Evolutionary conservation across 2,888 invertebrate genomes (phyloP).

Genomic region (Pollenia angustigena): DNA sequence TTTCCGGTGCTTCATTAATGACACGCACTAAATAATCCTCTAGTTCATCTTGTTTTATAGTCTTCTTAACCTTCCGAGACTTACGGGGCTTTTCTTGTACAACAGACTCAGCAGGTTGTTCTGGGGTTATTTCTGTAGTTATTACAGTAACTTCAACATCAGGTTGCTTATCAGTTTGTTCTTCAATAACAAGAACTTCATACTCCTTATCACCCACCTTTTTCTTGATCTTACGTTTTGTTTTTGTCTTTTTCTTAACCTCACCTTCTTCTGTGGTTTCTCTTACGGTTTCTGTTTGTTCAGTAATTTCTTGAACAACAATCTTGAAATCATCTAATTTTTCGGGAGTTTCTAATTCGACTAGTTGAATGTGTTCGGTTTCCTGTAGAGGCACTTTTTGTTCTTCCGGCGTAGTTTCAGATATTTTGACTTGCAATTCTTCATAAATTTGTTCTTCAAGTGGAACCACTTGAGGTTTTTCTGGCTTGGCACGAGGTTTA

Average conservation of each 20-base stretch:
- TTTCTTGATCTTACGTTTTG: constrained; percentile 85
- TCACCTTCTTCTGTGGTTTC: constrained; percentile 81
- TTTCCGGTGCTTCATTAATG: constrained; percentile 79
- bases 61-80: constrained; percentile 76
- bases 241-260: constrained; percentile 81
- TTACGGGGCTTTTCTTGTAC: constrained; percentile 74
- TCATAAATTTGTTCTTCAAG: constrained; percentile 58
- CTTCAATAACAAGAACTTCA: constrained; percentile 84
- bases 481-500: constrained; percentile 69
- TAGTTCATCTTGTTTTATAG: constrained; percentile 77
- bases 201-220: constrained; percentile 84
- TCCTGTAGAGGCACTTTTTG: constrained; percentile 13
- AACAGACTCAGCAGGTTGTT: constrained; percentile 54
- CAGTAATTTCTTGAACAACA: constrained; percentile 74
- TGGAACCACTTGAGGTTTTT: constrained; percentile 66
- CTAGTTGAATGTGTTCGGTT: constrained; percentile 35
- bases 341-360: constrained; percentile 51
- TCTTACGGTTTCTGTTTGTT: constrained; percentile 78
- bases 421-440: constrained; percentile 60
- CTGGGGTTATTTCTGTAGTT: constrained; percentile 78
- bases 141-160: constrained; percentile 82
- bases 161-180: constrained; percentile 83
- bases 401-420: constrained; percentile 69
- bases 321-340: constrained; percentile 64
- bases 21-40: constrained; percentile 80